A percentile compares a stretch with the other conserved stretches of the same genome.
Conservation (phyloP, 2,113 vertebrate genomes). For the Bos indicus region DNA sequence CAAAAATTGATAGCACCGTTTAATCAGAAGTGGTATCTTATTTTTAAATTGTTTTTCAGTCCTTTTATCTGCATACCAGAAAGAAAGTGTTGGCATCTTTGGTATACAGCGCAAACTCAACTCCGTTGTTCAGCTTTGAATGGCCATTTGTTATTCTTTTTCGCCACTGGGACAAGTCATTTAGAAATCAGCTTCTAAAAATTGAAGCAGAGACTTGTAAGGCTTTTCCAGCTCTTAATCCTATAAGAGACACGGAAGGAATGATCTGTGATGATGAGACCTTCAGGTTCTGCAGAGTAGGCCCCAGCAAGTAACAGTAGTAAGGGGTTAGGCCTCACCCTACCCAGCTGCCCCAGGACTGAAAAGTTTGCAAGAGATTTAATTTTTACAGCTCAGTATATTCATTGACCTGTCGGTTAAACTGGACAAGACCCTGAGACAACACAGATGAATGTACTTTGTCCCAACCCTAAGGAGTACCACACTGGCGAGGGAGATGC, state of each 20-base stretch:
- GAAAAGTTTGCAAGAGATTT: neutral
- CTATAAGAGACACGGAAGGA: neutral
- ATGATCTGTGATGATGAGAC: neutral
- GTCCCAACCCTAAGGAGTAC: neutral
- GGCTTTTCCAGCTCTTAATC: neutral
- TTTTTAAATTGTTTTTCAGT: neutral
- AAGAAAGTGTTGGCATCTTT: slow-evolving; percentile 1
- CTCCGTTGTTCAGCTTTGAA: neutral
- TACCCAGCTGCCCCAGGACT: neutral
- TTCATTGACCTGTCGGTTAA: neutral
- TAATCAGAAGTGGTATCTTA: neutral
- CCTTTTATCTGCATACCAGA: slow-evolving; percentile 9
- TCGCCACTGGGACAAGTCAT: neutral
- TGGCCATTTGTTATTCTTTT: neutral
- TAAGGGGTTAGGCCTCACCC: neutral
- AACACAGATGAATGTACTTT: neutral
- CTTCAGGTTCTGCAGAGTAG: neutral
- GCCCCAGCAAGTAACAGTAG: neutral
- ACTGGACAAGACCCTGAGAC: neutral
- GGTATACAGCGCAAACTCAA: neutral
- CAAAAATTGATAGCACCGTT: neutral
- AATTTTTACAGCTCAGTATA: neutral
- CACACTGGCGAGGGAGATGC: neutral
- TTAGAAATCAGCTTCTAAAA: slow-evolving; percentile 35
- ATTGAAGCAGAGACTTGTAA: neutral